Percentiles rank a stretch among this genome's conserved stretches.
Conservation (phyloP, 2,888 invertebrate species). For the Ctenicera cuprea region DNA sequence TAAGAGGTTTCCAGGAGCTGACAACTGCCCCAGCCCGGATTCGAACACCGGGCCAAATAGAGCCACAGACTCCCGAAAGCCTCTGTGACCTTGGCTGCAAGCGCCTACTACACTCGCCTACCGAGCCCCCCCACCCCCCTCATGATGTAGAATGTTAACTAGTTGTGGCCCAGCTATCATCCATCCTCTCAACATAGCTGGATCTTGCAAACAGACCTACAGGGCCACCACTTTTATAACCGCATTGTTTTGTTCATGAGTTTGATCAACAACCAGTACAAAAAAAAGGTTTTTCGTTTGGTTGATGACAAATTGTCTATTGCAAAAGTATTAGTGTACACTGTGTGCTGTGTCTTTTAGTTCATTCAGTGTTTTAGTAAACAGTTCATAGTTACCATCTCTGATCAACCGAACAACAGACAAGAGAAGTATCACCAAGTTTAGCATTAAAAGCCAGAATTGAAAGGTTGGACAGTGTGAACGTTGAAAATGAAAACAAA, state of each 20-base stretch:
- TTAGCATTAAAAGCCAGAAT: slow-evolving; percentile 28
- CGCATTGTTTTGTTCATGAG: slow-evolving; percentile 6
- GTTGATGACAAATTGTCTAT: not conserved
- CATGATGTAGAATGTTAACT: not conserved
- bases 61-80: too few species aligned
- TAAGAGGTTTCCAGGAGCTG: too few species aligned
- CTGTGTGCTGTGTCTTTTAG: not conserved
- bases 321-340: not conserved
- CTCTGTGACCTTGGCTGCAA: too few species aligned
- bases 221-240: not conserved
- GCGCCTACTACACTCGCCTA: too few species aligned
- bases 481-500: too few species aligned
- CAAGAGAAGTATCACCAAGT: slow-evolving; percentile 28
- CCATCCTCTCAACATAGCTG: not conserved
- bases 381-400: slow-evolving; percentile 17
- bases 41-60: too few species aligned
- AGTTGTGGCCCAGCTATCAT: not conserved
- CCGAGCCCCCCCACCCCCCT: not conserved
- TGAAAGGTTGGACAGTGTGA: slow-evolving; percentile 30
- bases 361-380: slow-evolving; percentile 5
- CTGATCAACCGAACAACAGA: slow-evolving; percentile 20
- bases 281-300: not conserved
- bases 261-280: not conserved
- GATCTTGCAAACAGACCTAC: slow-evolving; percentile 2
- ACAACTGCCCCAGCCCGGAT: too few species aligned